Evolutionary conservation across 2,888 invertebrate genomes (phyloP).

Genomic region (Sipha maydis): DNA sequence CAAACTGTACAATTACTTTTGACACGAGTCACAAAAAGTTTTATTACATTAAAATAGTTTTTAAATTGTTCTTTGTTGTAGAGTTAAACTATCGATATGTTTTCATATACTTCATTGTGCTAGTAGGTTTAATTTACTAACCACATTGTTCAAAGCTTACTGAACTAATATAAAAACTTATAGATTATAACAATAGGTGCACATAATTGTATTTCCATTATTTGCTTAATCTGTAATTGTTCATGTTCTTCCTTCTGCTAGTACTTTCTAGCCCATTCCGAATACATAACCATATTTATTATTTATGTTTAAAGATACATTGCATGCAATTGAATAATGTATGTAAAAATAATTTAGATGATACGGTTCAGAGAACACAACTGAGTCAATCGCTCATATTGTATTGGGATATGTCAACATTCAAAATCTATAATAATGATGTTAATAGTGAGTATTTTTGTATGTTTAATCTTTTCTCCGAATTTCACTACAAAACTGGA

Average conservation of each 20-base stretch:
- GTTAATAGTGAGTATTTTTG: too few species aligned
- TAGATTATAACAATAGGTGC: too few species aligned
- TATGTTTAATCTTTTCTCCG: too few species aligned
- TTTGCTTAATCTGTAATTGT: not conserved
- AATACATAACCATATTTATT: too few species aligned
- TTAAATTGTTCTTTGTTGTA: slow-evolving; percentile 36
- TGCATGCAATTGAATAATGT: too few species aligned
- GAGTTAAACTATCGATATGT: slow-evolving; percentile 36
- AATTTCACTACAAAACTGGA: too few species aligned
- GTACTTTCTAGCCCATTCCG: too few species aligned
- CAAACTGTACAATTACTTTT: slow-evolving; percentile 14
- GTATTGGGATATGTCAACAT: not conserved
- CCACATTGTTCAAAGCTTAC: not conserved
- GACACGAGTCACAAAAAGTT: slow-evolving; percentile 15
- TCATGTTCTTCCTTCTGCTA: not conserved
- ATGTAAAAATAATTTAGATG: too few species aligned
- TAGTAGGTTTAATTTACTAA: slow-evolving; percentile 33
- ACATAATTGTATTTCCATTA: slow-evolving; percentile 6
- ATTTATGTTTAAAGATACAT: too few species aligned
- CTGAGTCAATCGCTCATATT: not conserved
- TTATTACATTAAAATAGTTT: not conserved
- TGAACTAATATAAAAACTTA: slow-evolving; percentile 39
- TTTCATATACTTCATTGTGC: slow-evolving; percentile 15
- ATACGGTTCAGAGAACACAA: too few species aligned
- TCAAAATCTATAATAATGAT: not conserved